Percentiles rank a stretch among this genome's conserved stretches.
Evolutionary conservation across 2,797 vertebrate genomes (phyloP).

Genomic region (Loriculus beryllinus): DNA sequence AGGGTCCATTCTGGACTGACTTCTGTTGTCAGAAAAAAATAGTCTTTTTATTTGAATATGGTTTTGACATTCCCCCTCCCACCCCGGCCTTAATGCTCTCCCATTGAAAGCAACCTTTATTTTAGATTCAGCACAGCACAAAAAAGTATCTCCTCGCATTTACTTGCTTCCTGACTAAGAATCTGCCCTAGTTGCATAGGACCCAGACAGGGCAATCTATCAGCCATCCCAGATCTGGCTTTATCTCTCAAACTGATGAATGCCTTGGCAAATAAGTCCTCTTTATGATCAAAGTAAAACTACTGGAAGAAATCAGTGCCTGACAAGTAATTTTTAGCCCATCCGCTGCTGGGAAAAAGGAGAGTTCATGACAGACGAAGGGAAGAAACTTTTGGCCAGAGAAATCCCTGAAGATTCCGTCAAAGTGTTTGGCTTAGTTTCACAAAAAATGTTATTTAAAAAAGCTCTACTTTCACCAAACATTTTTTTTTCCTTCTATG

Average conservation of each 20-base stretch:
- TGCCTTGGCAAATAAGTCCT: neutral
- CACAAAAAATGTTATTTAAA: neutral
- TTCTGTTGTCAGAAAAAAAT: neutral
- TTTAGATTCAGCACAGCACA: neutral
- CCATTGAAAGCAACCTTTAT: neutral
- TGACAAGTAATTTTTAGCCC: constrained; percentile 18
- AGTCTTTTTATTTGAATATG: neutral
- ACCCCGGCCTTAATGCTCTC: neutral
- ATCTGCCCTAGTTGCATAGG: neutral
- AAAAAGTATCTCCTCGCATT: neutral
- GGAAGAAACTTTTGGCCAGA: neutral
- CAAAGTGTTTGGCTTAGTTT: neutral
- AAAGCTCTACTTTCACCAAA: neutral
- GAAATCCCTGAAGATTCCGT: constrained; percentile 28
- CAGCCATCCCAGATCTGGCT: neutral
- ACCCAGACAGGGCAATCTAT: neutral
- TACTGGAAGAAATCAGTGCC: neutral
- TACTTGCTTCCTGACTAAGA: neutral
- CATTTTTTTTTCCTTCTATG: neutral
- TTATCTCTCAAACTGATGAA: neutral
- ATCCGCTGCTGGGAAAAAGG: neutral
- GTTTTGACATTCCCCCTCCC: rapidly evolving
- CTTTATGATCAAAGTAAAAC: neutral
- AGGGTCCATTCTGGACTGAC: neutral
- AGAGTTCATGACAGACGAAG: neutral